These are phyloP conservation scores for Tipula unca DNA, from an alignment of 2,888 invertebrate species.

Conservation along the genomic window DNA sequence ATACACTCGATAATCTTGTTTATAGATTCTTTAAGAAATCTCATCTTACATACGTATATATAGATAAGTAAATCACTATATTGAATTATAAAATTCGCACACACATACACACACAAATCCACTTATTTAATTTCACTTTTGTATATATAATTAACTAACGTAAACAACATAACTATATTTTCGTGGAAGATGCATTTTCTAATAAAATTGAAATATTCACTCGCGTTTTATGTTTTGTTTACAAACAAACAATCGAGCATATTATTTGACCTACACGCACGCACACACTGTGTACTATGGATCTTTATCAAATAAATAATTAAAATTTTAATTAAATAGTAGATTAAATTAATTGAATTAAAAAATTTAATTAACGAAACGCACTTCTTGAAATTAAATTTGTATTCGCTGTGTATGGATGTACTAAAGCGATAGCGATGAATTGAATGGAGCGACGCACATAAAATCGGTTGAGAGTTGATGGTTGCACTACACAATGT, in stretches of 20 bases:
- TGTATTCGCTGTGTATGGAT: not conserved
- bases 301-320: not conserved
- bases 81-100: not conserved
- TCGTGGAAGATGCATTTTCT: not conserved
- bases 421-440: not conserved
- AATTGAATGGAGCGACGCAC: not conserved
- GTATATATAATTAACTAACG: not conserved
- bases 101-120: not conserved
- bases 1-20: not conserved
- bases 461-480: not conserved
- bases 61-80: not conserved
- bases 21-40: not conserved
- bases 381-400: not conserved
- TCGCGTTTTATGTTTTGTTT: not conserved
- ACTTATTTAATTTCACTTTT: not conserved
- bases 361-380: not conserved
- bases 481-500: conserved; percentile 2
- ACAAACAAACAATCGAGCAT: not conserved
- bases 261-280: not conserved
- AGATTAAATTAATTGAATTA: too few species aligned
- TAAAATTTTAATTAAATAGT: not conserved
- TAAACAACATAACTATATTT: not conserved
- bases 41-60: not conserved
- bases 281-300: not conserved
- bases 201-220: not conserved